Conservation (phyloP, 1,140 invertebrate species). For the Solen grandis region DNA sequence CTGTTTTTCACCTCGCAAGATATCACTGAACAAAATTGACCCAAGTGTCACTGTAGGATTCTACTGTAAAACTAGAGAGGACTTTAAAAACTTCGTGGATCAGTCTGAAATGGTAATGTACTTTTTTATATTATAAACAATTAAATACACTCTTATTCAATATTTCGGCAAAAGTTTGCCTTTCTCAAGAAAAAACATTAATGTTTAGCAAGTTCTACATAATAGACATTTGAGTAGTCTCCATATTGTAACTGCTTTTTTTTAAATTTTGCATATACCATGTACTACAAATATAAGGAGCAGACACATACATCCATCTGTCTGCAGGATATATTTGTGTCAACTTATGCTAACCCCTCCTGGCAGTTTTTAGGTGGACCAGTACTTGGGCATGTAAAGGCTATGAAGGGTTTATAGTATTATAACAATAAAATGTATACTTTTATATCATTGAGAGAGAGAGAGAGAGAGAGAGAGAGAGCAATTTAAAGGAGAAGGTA, state of each 20-base stretch:
- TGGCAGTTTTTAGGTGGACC: too few species aligned
- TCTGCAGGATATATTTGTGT: background rate
- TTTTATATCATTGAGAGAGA: too few species aligned
- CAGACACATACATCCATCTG: background rate
- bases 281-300: background rate
- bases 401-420: too few species aligned
- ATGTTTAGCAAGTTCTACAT: too few species aligned
- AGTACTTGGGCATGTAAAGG: background rate
- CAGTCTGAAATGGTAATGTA: constrained; percentile 83
- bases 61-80: constrained; percentile 87
- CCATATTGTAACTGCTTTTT: background rate
- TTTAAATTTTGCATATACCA: background rate
- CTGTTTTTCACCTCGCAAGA: constrained; percentile 92
- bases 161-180: too few species aligned
- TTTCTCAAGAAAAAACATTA: too few species aligned
- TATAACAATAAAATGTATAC: too few species aligned
- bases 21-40: constrained; percentile 93
- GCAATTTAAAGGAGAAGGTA: too few species aligned
- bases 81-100: constrained; percentile 87
- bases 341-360: background rate
- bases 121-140: constrained; percentile 13
- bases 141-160: too few species aligned
- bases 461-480: too few species aligned
- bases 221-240: too few species aligned
- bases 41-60: constrained; percentile 97